A percentile compares a stretch with the other conserved stretches of the same genome.
phyloP scores from a whole-genome alignment of 2,797 vertebrate genomes.

The Nasua narica region DNA sequence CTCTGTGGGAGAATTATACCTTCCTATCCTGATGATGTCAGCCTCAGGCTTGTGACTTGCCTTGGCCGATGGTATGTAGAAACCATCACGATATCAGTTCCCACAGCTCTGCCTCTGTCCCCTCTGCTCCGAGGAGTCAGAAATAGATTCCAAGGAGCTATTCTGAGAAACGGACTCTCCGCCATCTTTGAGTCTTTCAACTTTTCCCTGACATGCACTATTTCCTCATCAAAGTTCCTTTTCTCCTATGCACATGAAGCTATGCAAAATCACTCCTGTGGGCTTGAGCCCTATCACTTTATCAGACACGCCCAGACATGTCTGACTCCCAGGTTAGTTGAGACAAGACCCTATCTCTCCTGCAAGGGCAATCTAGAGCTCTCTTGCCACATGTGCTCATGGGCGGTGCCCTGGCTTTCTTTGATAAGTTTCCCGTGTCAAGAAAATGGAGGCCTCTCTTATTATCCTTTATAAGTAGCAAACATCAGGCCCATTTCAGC shows the following conservation, averaged over 20 bases:
- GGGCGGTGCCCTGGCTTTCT: background rate
- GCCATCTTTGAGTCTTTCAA: background rate
- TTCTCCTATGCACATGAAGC: background rate
- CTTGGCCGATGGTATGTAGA: background rate
- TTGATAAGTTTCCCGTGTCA: background rate
- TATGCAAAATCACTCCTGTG: background rate
- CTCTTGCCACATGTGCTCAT: background rate
- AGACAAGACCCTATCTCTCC: background rate
- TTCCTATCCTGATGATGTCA: background rate
- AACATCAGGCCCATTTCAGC: background rate
- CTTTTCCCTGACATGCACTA: background rate
- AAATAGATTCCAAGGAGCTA: background rate
- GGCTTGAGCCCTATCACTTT: background rate
- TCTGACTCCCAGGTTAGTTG: background rate
- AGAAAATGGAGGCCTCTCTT: background rate
- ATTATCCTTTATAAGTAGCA: background rate
- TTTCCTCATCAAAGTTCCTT: background rate
- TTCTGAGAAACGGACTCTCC: background rate
- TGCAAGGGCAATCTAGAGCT: background rate
- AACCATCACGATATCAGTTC: background rate
- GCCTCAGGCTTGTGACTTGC: background rate
- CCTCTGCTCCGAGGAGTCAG: background rate
- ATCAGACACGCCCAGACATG: background rate
- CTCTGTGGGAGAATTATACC: background rate
- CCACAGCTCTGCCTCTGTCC: background rate